These are phyloP conservation scores for Phylloscopus collybita DNA, from an alignment of 2,797 vertebrate species.

Conservation along the genomic window DNA sequence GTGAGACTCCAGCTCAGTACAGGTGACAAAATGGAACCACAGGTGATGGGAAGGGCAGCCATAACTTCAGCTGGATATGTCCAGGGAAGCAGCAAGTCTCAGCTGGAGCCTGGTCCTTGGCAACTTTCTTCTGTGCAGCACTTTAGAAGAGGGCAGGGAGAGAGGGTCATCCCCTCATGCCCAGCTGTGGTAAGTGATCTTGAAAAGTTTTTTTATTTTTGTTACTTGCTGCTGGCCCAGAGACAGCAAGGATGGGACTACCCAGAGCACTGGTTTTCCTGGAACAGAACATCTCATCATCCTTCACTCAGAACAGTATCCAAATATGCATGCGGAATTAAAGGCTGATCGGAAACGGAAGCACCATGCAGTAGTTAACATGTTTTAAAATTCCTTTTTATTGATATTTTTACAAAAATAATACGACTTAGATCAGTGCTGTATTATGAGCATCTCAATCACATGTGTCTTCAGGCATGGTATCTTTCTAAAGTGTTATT, in stretches of 20 bases:
- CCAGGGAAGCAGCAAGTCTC: neutral
- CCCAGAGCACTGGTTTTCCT: neutral
- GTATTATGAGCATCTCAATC: neutral
- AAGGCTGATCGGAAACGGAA: neutral
- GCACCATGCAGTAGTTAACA: neutral
- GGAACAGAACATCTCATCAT: neutral
- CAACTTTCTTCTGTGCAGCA: accelerated
- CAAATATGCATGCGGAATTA: neutral
- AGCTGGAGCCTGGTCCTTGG: neutral
- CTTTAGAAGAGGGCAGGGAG: neutral
- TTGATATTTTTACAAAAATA: neutral
- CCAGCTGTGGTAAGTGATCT: neutral
- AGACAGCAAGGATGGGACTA: neutral
- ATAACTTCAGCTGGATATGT: neutral
- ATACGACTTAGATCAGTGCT: neutral
- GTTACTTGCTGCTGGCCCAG: neutral
- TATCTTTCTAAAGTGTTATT: neutral
- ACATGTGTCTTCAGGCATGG: neutral
- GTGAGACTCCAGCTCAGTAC: too few relatives aligned
- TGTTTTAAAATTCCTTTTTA: neutral
- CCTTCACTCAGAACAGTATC: neutral
- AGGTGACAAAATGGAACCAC: accelerated
- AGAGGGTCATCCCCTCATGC: neutral
- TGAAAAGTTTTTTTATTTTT: neutral
- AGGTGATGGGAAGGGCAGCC: neutral